Evolutionary conservation across 2,113 vertebrate species (phyloP).

Genomic region (Candoia aspera): DNA sequence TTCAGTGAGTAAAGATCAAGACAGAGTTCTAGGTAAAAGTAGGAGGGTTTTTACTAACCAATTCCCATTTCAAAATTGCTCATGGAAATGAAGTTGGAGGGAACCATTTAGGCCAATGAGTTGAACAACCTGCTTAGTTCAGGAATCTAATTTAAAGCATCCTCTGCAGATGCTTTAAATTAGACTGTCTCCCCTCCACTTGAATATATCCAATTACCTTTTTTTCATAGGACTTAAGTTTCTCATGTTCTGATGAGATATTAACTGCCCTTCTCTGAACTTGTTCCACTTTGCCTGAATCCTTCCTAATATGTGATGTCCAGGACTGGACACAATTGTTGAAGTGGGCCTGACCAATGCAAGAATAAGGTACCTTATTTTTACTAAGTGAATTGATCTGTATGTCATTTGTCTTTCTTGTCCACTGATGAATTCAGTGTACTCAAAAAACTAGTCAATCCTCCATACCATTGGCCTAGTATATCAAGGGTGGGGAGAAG

Average conservation of each 20-base stretch:
- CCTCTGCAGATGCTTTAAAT: background rate
- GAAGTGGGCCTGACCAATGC: background rate
- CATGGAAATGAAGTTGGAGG: background rate
- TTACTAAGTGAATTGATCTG: background rate
- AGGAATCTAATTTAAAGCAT: background rate
- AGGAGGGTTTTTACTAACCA: background rate
- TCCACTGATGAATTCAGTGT: background rate
- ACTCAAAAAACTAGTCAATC: background rate
- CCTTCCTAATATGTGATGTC: background rate
- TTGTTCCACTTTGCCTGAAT: background rate
- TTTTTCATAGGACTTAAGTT: background rate
- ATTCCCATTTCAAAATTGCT: background rate
- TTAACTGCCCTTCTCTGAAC: background rate
- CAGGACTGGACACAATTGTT: background rate
- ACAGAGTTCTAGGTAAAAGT: background rate
- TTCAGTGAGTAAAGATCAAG: background rate
- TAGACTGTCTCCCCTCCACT: background rate
- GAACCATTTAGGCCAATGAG: background rate
- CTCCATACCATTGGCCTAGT: background rate
- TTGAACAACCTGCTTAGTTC: background rate
- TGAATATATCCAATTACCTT: background rate
- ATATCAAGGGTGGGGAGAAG: background rate
- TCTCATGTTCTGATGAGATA: background rate
- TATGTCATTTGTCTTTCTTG: background rate
- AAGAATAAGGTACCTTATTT: background rate